These are phyloP conservation scores for Schizothorax lantsangensis DNA, from an alignment of 2,797 vertebrate species.

Conservation along the genomic window DNA sequence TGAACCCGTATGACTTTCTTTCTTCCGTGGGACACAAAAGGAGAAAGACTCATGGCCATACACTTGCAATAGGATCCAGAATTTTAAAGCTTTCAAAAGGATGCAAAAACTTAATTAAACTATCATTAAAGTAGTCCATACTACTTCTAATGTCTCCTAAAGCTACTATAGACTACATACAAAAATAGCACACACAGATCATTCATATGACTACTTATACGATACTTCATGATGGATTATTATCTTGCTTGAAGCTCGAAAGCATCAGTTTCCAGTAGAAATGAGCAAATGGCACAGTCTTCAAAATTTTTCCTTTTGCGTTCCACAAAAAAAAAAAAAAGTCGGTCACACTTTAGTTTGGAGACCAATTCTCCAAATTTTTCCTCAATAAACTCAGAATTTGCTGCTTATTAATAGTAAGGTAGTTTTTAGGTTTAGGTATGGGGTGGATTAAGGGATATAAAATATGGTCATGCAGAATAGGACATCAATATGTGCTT, in stretches of 20 bases:
- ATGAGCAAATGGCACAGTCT: neutral
- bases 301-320: neutral
- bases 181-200: neutral
- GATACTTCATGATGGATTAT: neutral
- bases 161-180: neutral
- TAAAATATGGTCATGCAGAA: neutral
- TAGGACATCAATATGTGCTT: neutral
- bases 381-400: neutral
- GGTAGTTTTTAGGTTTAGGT: neutral
- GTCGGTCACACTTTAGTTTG: neutral
- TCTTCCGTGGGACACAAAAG: neutral
- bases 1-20: neutral
- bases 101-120: neutral
- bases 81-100: neutral
- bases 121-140: neutral
- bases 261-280: neutral
- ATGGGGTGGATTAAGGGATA: neutral
- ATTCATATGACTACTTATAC: neutral
- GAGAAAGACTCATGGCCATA: neutral
- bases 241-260: neutral
- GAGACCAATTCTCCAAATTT: neutral
- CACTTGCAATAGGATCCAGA: neutral
- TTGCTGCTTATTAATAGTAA: neutral
- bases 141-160: neutral
- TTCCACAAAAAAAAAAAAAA: neutral